Evolutionary conservation across 2,797 vertebrate genomes (phyloP), one percentile per base, ranked within the genome.

Genomic region (Sebastiscus albofasciatus): DNA sequence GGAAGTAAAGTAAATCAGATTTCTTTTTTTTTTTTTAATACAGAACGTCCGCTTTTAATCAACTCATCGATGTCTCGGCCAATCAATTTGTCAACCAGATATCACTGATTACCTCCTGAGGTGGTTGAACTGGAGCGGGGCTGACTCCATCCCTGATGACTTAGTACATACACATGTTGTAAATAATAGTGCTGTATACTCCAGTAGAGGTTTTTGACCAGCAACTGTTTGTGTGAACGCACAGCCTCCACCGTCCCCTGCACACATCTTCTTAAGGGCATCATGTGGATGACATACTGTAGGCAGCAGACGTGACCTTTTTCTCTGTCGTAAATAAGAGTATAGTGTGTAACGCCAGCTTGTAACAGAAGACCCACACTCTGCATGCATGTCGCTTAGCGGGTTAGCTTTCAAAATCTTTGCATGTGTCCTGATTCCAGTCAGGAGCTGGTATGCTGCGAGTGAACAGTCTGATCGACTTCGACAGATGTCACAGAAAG

Each of bases 151-250:
- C 62, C 82, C 82, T 84, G 86, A 83, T 60, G 27, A 77, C 72
- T 66, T 74, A 75, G 72, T 79, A 78, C 88, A 87, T 87, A 87
- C 85, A 86, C 79, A 88, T 77, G 70, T 86, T 95, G 93, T 94
- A 94, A 89, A 94, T 94, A 93, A 67, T 89, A 87, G 81, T 84
- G 83, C 83, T 84, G 86, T 93, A 90, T 90, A 90, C 85, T 91
- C 89, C 79, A 87, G 84, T 92, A 90, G 90, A 90, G 89, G 84
- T 92, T 91, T 91, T 88, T 89, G 90, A 93, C 93, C 93, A 93
- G 90, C 92, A 93, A 82, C 90, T 92, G 89, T 92, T 91, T 92
- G 87, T 91, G 87, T 85, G 83, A 90, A 87, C 67, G 83, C 85
- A 85, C 87, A 90, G 89, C 82, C 86, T 84, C 77, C 87, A 77